Evolutionary conservation across 2,888 invertebrate species (phyloP).

Genomic region (Pseudanteris insignis): DNA sequence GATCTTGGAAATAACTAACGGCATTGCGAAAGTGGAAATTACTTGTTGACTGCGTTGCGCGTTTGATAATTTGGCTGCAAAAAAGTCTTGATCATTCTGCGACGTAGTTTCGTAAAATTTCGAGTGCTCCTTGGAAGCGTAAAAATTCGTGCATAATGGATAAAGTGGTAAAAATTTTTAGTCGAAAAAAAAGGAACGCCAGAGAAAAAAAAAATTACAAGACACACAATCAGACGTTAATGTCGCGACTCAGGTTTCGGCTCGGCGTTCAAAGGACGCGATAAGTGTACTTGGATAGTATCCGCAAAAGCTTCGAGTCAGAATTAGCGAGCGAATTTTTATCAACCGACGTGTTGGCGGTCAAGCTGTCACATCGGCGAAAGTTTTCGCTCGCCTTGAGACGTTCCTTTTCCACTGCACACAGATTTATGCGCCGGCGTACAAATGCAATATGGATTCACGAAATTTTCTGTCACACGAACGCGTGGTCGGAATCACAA

Average conservation of each 20-base stretch:
- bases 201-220: background rate
- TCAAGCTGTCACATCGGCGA: conserved; percentile 21
- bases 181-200: background rate
- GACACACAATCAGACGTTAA: no score
- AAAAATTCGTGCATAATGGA: no score
- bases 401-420: conserved; percentile 13
- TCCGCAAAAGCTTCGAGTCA: no score
- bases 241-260: no score
- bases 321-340: conserved; percentile 22
- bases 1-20: no score
- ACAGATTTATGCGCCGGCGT: conserved; percentile 12
- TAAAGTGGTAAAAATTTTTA: no score
- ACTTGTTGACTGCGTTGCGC: no score
- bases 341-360: conserved; percentile 18
- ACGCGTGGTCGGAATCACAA: conserved; percentile 1
- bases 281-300: no score
- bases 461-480: conserved; percentile 1
- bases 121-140: background rate
- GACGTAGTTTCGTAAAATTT: background rate
- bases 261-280: no score
- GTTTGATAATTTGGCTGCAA: no score
- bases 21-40: no score
- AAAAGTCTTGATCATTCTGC: no score
- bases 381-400: conserved; percentile 28
- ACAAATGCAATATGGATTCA: background rate